Evolutionary conservation across 2,797 vertebrate species (phyloP), one percentile per base, ranked within the genome.

Genomic region (Nothura maculosa): DNA sequence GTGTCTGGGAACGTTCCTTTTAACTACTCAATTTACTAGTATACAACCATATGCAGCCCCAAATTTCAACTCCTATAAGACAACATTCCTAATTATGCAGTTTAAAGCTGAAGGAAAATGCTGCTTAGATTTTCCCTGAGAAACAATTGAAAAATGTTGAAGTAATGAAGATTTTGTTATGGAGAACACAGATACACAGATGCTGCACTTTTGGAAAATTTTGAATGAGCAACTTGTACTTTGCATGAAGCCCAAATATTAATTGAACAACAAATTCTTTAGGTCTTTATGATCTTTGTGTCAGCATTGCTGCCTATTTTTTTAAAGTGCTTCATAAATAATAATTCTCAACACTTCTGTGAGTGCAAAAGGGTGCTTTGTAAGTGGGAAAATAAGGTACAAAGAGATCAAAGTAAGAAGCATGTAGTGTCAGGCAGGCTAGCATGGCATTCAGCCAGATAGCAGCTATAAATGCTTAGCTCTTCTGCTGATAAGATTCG

Each of bases 211-310:
- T 45, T 67, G 80, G 42, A 87, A 93, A 92, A 93, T 86, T 42
- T 48, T 84, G 92, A 92, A 94, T 82, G 92, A 87, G 74, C 64
- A 93, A 82, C 54, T 86, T 0, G 0, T 74, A 77, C 34, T 79
- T 85, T 84, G 85, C 0, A 50, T 40, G 0, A 95, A 76, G 75
- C 2, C 1, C 79, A 87, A 75, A 85, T 68, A 92, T 90, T 96
- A 95, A 94, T 89, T 87, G 81, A 92, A 82, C 61, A 77, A 85
- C 48, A 28, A 92, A 93, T 82, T 85, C 64, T 80, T 85, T 70
- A 68, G 30, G 9, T 18, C 9, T 70, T 89, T 91, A 77, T n/a
- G 62, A 8, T 18, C 9, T 70, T 89, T 91, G 74, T n/a, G 62
- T 64, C 69, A 78, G 45, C 17, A 81, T 75, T 78, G 9, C 10